A percentile compares a stretch with the other conserved stretches of the same genome.
These are phyloP conservation scores for Orchesella flavescens DNA, from an alignment of 2,888 invertebrate genomes.

Conservation along the genomic window DNA sequence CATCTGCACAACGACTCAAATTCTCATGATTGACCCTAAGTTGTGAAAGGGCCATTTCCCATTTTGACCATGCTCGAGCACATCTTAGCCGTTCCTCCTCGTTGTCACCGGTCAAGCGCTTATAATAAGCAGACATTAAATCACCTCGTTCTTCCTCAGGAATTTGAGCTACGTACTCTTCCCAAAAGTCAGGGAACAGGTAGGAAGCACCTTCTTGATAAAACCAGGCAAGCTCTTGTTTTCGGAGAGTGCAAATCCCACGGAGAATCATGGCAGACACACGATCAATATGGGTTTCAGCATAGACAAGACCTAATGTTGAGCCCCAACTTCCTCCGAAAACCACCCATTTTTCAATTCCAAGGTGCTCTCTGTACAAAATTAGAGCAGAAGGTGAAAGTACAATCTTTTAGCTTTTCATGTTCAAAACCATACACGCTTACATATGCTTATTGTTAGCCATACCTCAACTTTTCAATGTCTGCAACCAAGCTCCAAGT, in stretches of 20 bases:
- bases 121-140: slow-evolving; percentile 56
- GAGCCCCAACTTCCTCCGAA: slow-evolving; percentile 66
- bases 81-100: slow-evolving; percentile 45
- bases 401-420: no score
- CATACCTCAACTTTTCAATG: slow-evolving; percentile 60
- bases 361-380: slow-evolving; percentile 57
- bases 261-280: slow-evolving; percentile 58
- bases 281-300: slow-evolving; percentile 56
- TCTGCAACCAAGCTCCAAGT: slow-evolving; percentile 64
- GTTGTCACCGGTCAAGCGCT: slow-evolving; percentile 49
- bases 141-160: slow-evolving; percentile 56
- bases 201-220: slow-evolving; percentile 63
- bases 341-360: slow-evolving; percentile 58
- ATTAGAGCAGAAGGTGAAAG: no score
- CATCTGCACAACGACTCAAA: slow-evolving; percentile 40
- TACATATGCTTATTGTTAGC: no score
- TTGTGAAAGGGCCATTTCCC: slow-evolving; percentile 63
- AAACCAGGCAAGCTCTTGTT: slow-evolving; percentile 60
- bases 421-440: no score
- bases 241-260: slow-evolving; percentile 61
- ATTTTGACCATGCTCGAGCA: slow-evolving; percentile 59
- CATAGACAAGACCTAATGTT: slow-evolving; percentile 55
- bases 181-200: slow-evolving; percentile 62
- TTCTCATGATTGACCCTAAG: slow-evolving; percentile 59
- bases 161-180: slow-evolving; percentile 59